phyloP scores from a whole-genome alignment of 2,888 invertebrate genomes.

The Bibio marci region DNA sequence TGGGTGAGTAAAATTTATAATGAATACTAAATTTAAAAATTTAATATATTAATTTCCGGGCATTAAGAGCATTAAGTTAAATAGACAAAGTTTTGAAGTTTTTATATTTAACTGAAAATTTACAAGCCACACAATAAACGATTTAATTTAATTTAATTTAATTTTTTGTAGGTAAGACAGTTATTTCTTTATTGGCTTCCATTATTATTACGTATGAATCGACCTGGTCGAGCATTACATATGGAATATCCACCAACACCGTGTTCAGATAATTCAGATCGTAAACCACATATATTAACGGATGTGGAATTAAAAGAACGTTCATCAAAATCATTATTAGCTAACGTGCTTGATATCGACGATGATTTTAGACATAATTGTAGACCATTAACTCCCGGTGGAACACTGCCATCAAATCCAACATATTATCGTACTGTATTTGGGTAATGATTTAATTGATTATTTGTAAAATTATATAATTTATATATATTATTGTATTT shows the following conservation, averaged over 20 bases:
- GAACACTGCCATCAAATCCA: constrained; percentile 38
- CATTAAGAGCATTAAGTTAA: not conserved
- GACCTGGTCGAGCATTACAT: constrained; percentile 39
- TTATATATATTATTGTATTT: not conserved
- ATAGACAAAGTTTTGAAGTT: not conserved
- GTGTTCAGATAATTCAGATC: constrained; percentile 38
- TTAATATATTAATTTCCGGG: too few species aligned
- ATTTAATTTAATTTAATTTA: too few species aligned
- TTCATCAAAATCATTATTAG: constrained; percentile 87
- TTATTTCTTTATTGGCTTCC: constrained; percentile 96
- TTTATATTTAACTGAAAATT: too few species aligned
- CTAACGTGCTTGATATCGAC: constrained; percentile 93
- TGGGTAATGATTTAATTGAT: constrained; percentile 33
- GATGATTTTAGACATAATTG: constrained; percentile 82
- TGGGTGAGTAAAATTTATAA: constrained; percentile 60
- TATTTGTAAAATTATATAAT: not conserved
- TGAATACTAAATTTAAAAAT: too few species aligned
- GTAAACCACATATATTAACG: constrained; percentile 59
- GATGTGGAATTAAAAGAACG: constrained; percentile 79
- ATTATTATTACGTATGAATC: constrained; percentile 87
- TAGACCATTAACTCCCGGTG: constrained; percentile 45
- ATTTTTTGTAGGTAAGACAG: constrained; percentile 52
- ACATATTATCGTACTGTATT: constrained; percentile 58
- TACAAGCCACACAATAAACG: too few species aligned
- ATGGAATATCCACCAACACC: constrained; percentile 32